A percentile compares a stretch with the other conserved stretches of the same genome.
Evolutionary conservation across 2,888 invertebrate genomes (phyloP).

Genomic region (Ryuthela nishihirai): DNA sequence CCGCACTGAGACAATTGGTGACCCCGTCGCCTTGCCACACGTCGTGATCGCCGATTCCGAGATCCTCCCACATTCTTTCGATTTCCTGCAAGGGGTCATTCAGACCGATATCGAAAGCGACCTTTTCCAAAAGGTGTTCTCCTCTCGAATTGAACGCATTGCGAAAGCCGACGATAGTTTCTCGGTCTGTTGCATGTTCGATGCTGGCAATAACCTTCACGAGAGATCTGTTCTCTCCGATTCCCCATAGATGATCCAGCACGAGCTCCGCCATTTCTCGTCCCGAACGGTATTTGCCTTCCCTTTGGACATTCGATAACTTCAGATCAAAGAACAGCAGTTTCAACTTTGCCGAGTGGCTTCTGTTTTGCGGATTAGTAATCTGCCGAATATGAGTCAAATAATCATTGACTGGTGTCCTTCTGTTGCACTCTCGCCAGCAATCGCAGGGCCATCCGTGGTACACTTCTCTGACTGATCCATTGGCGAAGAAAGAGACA

Average conservation of each 20-base stretch:
- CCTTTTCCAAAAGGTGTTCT: conserved; percentile 7
- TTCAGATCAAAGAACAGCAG: conserved; percentile 28
- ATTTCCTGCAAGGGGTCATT: conserved; percentile 37
- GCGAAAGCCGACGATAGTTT: conserved; percentile 10
- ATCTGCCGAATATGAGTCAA: conserved; percentile 38
- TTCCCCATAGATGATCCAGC: conserved; percentile 21
- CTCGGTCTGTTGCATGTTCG: background rate
- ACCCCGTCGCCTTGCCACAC: conserved; percentile 44
- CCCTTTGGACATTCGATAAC: conserved; percentile 1
- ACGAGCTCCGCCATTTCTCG: conserved; percentile 19
- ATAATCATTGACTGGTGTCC: conserved; percentile 31
- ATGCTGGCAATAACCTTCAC: conserved; percentile 11
- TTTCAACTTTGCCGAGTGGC: conserved; percentile 11
- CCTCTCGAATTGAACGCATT: conserved; percentile 10
- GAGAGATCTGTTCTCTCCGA: conserved; percentile 2
- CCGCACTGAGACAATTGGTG: conserved; percentile 41
- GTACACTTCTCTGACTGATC: conserved; percentile 36
- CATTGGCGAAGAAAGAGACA: conserved; percentile 40
- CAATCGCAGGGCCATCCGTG: conserved; percentile 45
- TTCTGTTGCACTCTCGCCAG: conserved; percentile 40
- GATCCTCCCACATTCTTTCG: conserved; percentile 35
- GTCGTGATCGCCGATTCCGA: conserved; percentile 23
- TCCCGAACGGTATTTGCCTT: conserved; percentile 9
- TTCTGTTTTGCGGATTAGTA: conserved; percentile 23
- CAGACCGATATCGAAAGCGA: conserved; percentile 43